Percentiles rank a stretch among this genome's conserved stretches.
phyloP scores from a whole-genome alignment of 1,140 invertebrate genomes.

The Carposina sasakii region DNA sequence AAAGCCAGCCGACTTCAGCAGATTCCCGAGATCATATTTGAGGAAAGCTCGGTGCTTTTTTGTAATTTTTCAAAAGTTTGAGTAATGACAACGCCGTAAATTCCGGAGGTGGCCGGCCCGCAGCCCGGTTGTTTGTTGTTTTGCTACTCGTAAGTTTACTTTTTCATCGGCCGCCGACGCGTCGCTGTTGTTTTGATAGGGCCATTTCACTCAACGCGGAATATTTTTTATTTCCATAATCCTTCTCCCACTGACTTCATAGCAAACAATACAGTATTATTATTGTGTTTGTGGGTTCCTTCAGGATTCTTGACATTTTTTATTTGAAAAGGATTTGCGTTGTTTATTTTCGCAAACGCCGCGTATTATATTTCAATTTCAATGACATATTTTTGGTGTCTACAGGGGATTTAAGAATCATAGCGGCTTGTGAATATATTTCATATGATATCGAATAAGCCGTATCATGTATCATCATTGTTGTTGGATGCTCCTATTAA shows the following conservation, averaged over 20 bases:
- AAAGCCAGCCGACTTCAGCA: constrained; percentile 62
- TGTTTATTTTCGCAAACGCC: too few relatives aligned
- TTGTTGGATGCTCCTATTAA: too few relatives aligned
- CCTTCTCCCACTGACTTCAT: constrained; percentile 16
- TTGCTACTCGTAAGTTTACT: constrained; percentile 49
- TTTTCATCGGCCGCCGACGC: constrained; percentile 38
- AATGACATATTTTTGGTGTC: too few relatives aligned
- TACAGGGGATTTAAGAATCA: too few relatives aligned
- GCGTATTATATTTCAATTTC: too few relatives aligned
- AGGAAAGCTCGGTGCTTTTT: constrained; percentile 46
- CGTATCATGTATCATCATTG: too few relatives aligned
- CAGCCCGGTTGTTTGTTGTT: constrained; percentile 53
- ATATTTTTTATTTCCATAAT: constrained; percentile 30
- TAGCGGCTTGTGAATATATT: too few relatives aligned
- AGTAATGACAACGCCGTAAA: constrained; percentile 58
- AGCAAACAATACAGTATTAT: too few relatives aligned
- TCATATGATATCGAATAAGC: too few relatives aligned
- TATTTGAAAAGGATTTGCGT: too few relatives aligned
- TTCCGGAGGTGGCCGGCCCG: constrained; percentile 47
- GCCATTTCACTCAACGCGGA: constrained; percentile 37
- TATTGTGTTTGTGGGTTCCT: too few relatives aligned
- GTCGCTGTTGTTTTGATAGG: constrained; percentile 41
- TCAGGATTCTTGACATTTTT: too few relatives aligned
- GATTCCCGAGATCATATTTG: constrained; percentile 66
- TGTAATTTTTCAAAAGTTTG: constrained; percentile 63